Evolutionary conservation across 2,797 vertebrate genomes (phyloP).

Genomic region (Gymnothorax javanicus): DNA sequence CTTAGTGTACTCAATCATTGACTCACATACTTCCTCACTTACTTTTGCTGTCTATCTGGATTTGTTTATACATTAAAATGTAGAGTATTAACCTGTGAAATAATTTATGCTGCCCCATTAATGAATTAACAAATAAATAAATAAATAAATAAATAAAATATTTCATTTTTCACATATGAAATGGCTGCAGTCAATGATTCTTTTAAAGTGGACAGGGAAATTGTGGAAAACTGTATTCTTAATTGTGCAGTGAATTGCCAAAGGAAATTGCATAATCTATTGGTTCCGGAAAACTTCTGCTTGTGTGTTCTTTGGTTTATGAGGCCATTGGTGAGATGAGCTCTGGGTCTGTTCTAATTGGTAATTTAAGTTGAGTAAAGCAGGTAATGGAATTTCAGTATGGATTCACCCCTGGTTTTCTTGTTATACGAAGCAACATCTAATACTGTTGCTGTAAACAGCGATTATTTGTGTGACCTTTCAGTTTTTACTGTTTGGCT

Average conservation of each 20-base stretch:
- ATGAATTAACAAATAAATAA: background rate
- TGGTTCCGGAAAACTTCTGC: background rate
- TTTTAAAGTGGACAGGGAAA: background rate
- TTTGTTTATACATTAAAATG: background rate
- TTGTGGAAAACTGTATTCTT: background rate
- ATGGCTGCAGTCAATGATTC: background rate
- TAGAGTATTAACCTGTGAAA: background rate
- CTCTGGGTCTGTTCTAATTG: conserved; percentile 6
- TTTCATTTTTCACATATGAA: background rate
- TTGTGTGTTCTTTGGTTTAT: background rate
- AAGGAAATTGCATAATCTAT: no score
- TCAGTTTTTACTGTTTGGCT: no score
- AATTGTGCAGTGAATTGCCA: no score
- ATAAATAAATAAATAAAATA: background rate
- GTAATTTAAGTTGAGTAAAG: conserved; percentile 5
- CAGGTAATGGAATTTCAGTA: background rate
- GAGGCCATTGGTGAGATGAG: background rate
- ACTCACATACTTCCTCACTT: no score
- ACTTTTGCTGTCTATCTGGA: background rate
- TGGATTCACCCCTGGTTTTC: background rate
- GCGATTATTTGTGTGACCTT: no score
- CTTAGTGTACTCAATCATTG: no score
- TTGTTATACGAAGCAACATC: background rate
- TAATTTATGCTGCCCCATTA: background rate
- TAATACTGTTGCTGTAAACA: background rate